Evolutionary conservation across 1,140 invertebrate genomes (phyloP).

Genomic region (Diprion similis): DNA sequence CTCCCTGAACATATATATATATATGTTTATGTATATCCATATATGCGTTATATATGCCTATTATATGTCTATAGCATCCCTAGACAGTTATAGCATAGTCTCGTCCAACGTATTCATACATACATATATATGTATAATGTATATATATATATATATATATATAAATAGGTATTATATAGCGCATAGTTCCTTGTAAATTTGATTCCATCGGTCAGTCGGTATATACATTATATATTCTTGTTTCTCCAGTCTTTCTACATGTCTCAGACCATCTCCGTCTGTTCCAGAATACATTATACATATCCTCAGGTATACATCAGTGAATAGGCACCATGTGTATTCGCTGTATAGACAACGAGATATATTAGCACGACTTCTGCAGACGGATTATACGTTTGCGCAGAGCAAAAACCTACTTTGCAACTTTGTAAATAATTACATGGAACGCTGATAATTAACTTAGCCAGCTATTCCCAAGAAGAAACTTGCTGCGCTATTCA

Average conservation of each 20-base stretch:
- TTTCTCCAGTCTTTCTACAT: neutral
- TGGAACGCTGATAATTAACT: too few relatives aligned
- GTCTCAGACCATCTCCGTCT: neutral
- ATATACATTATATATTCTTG: neutral
- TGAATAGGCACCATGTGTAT: too few relatives aligned
- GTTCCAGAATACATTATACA: neutral
- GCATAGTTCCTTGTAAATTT: constrained; percentile 5
- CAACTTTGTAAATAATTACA: too few relatives aligned
- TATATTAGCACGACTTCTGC: too few relatives aligned
- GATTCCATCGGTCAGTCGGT: neutral
- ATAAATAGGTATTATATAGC: neutral
- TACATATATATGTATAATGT: too few relatives aligned
- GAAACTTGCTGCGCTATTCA: too few relatives aligned
- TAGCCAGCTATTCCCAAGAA: too few relatives aligned
- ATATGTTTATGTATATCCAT: too few relatives aligned
- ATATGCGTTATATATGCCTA: too few relatives aligned
- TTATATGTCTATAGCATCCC: too few relatives aligned
- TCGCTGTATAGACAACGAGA: too few relatives aligned
- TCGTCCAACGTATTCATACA: neutral
- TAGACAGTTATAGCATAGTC: too few relatives aligned
- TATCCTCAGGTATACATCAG: neutral
- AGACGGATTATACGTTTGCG: neutral
- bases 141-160: neutral
- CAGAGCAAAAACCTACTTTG: neutral
- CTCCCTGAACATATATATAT: neutral